Conservation (phyloP, 2,888 invertebrate genomes). For the Spodoptera exigua region DNA sequence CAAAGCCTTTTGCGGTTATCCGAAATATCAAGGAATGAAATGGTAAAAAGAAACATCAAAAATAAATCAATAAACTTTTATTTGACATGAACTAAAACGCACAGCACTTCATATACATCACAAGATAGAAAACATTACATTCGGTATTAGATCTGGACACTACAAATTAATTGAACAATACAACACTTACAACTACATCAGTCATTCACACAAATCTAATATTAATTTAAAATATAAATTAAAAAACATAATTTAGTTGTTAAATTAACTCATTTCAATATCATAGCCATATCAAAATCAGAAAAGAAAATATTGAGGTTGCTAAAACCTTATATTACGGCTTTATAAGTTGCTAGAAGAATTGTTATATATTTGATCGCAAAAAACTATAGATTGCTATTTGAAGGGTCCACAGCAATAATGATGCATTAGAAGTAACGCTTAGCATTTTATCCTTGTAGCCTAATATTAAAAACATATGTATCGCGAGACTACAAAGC, state of each 20-base stretch:
- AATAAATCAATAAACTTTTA: conserved; percentile 62
- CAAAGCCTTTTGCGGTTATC: too few species aligned
- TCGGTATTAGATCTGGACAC: conserved; percentile 52
- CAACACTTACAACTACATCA: conserved; percentile 60
- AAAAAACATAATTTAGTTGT: conserved; percentile 10
- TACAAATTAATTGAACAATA: conserved; percentile 60
- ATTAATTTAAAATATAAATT: conserved; percentile 23
- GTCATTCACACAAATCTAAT: conserved; percentile 59
- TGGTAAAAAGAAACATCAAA: conserved; percentile 22
- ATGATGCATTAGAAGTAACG: too few species aligned
- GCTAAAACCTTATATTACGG: too few species aligned
- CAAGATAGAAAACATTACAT: conserved; percentile 64
- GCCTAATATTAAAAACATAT: too few species aligned
- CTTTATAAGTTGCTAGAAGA: too few species aligned
- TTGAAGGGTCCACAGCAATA: too few species aligned
- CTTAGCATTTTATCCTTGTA: too few species aligned
- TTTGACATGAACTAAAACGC: conserved; percentile 65
- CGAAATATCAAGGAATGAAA: neutral
- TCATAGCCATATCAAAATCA: conserved; percentile 28
- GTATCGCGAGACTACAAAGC: too few species aligned
- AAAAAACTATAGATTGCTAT: too few species aligned
- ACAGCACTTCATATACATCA: conserved; percentile 67
- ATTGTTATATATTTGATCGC: too few species aligned
- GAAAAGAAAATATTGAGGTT: neutral
- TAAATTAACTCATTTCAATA: conserved; percentile 7